phyloP scores from a whole-genome alignment of 2,888 invertebrate species.

The Drosophila prolongata region DNA sequence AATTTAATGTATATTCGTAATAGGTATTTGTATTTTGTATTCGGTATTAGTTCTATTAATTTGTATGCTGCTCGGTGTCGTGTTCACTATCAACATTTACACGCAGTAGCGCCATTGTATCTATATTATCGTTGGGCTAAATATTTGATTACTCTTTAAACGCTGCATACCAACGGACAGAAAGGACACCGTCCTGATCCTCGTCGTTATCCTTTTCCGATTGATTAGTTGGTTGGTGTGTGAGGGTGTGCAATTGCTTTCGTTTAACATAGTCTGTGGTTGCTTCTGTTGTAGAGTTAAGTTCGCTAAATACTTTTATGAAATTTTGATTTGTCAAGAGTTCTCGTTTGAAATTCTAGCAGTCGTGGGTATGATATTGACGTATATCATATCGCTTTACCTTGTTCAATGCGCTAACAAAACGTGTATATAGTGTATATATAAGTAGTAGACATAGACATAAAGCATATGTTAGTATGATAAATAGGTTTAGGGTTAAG shows the following conservation, averaged over 20 bases:
- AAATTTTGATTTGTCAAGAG: constrained; percentile 81
- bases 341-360: constrained; percentile 81
- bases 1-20: constrained; percentile 36
- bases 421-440: constrained; percentile 65
- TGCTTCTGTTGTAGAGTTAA: constrained; percentile 45
- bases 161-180: constrained; percentile 56
- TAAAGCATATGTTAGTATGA: constrained; percentile 58
- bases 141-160: constrained; percentile 80
- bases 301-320: constrained; percentile 74
- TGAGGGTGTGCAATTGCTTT: constrained; percentile 25
- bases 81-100: constrained; percentile 61
- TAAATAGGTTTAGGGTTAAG: constrained; percentile 50
- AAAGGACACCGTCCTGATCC: constrained; percentile 11
- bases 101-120: constrained; percentile 68
- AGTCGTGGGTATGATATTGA: constrained; percentile 70
- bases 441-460: constrained; percentile 71
- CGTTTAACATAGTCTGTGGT: constrained; percentile 28
- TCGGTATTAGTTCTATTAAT: constrained; percentile 64
- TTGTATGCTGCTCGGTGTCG: constrained; percentile 75
- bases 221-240: constrained; percentile 24
- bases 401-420: constrained; percentile 76
- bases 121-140: constrained; percentile 83
- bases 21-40: constrained; percentile 36
- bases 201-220: constrained; percentile 31
- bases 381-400: constrained; percentile 62